Percentiles rank a stretch among this genome's conserved stretches.
Conservation (phyloP, 2,797 vertebrate genomes). For the Clarias platycephalus region DNA sequence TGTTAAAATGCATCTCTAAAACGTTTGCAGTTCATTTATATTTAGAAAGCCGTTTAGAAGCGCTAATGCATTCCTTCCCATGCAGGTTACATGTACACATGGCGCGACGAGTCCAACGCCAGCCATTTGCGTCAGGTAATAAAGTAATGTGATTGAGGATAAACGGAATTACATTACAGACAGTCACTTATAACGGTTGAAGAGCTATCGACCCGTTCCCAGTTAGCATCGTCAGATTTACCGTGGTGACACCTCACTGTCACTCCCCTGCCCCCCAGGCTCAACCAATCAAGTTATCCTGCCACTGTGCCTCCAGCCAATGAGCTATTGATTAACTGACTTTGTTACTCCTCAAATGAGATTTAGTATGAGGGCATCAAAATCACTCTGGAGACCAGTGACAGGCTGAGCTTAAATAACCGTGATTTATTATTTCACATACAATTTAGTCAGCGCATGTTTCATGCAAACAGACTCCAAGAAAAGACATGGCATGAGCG, state of each 20-base stretch:
- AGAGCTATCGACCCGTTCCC: conserved; percentile 55
- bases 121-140: conserved; percentile 1
- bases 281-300: conserved; percentile 51
- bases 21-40: not conserved
- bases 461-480: conserved; percentile 37
- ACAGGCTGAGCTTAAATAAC: conserved; percentile 30
- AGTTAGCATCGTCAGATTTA: conserved; percentile 52
- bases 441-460: conserved; percentile 36
- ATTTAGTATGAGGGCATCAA: conserved; percentile 42
- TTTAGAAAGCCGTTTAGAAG: conserved; percentile 21
- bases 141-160: conserved; percentile 33
- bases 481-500: not conserved
- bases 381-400: conserved; percentile 29
- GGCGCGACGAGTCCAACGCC: conserved; percentile 5
- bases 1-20: not conserved
- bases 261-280: conserved; percentile 55
- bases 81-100: not conserved
- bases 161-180: conserved; percentile 41
- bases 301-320: conserved; percentile 38
- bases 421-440: conserved; percentile 46
- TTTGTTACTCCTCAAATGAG: conserved; percentile 51
- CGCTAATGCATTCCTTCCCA: conserved; percentile 4
- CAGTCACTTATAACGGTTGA: conserved; percentile 48
- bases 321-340: conserved; percentile 64
- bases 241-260: conserved; percentile 52